Evolutionary conservation across 1,140 invertebrate genomes (phyloP), one percentile per base, ranked within the genome.

Genomic region (Heliconius hermathena): DNA sequence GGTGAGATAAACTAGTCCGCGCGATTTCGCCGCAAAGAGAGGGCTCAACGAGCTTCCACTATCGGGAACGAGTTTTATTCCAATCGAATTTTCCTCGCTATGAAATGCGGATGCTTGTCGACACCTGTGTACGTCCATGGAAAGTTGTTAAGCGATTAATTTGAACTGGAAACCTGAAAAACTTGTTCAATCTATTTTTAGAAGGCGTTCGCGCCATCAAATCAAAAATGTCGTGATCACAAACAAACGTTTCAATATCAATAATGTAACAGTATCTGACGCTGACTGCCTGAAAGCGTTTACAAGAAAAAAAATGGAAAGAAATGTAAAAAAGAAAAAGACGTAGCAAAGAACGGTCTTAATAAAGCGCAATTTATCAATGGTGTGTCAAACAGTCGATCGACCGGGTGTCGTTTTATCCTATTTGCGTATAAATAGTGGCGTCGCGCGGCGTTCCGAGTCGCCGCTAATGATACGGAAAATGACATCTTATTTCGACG

Each of bases 401-500:
- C 90, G 90, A 86, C 81, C 84, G 90, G 91, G 90, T 90, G 89
- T 93, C 91, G 93, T 94, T 93, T 93, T 94, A 94, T 91, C 91
- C 90, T 94, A 94, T 94, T 94, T 93, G 92, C 92, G 91, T 94
- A 93, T 94, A 94, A 93, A 94, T 94, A 94, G 93, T 94, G 92
- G 83, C 88, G 85, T 88, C 89, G 88, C 87, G 81, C 81, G 90
- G 85, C 88, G 90, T 90, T 90, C 89, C 88, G 85, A 91, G 88
- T 88, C 92, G 90, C 86, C 91, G 94, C 93, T 95, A 95, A 95
- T 95, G 94, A 95, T 90, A 92, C 93, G 94, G 94, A 95, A 95
- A 95, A 95, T 94, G 93, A 94, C 94, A 94, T 94, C 94, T 94
- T 95, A 95, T 95, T 95, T 92, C 89, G 90, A 89, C 87, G 91